Conservation (phyloP, 2,888 invertebrate species). For the Tipula lateralis region DNA sequence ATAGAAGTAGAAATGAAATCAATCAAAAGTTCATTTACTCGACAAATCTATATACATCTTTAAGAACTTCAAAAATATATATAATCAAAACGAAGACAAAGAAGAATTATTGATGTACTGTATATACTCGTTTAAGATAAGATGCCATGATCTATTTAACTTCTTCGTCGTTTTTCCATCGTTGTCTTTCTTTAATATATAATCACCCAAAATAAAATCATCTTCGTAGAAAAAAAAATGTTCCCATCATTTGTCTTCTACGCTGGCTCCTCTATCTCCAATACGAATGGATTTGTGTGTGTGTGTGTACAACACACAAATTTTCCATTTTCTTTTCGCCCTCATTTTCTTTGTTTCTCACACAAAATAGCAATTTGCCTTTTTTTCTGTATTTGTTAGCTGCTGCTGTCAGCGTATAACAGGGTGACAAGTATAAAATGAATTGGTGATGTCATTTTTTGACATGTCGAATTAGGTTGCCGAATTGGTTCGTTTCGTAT, state of each 20-base stretch:
- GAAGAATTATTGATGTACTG: conserved; percentile 19
- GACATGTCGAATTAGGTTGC: not conserved
- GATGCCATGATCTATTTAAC: conserved; percentile 11
- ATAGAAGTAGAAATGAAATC: conserved; percentile 5
- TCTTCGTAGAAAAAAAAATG: not conserved
- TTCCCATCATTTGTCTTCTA: not conserved
- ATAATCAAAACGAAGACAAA: not conserved
- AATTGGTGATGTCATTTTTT: not conserved
- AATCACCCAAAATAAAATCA: conserved; percentile 1
- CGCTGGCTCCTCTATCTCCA: not conserved
- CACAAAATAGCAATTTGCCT: not conserved
- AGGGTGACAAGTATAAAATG: not conserved
- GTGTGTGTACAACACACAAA: not conserved
- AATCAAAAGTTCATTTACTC: conserved; percentile 19
- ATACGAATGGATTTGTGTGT: no score
- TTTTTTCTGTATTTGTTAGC: not conserved
- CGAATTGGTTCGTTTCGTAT: not conserved
- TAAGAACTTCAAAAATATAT: not conserved
- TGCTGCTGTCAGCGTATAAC: not conserved
- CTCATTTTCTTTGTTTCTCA: not conserved
- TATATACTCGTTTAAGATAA: not conserved
- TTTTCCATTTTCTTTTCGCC: not conserved
- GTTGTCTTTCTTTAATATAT: not conserved
- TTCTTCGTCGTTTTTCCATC: not conserved
- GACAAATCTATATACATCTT: not conserved